Evolutionary conservation across 2,888 invertebrate species (phyloP), one percentile per base, ranked within the genome.

Genomic region (Notocelia uddmanniana): DNA sequence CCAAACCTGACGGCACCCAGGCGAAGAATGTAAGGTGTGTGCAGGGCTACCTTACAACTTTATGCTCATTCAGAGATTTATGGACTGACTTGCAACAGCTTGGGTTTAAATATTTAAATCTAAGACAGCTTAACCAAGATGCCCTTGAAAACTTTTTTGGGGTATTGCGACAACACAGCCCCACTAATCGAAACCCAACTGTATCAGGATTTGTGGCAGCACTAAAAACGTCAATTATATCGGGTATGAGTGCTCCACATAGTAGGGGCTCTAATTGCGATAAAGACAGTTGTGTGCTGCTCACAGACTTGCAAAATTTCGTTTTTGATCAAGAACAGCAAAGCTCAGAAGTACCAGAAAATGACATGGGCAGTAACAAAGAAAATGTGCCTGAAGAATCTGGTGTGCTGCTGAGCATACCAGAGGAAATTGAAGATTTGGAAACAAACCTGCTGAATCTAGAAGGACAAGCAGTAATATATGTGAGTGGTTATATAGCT

Each of bases 191-290:
- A 58, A 58, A 58, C 34, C 34, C 57, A 1, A 58, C 57, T 3
- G 34, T 58, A 9, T 34, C 34, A 9, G 10, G 3, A 9, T 58
- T 34, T 15, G 31, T 57, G 18, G 57, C 57, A 2, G 31, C 57
- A 0, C 3, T 57, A 3, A 57, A 57, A 3, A 31, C 31, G 0
- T 2, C 31, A n/a, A 34, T 57, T 6, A 11, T 57, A 9, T 31
- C 57, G n/a, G 55, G 50, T 9, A 50, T 21, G 50, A 50, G n/a
- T 50, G 55, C 55, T 31, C 55, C 31, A 10, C 55, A 55, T 19
- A 50, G 50, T 13, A 23, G 31, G 9, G 57, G 31, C 2, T 57
- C 31, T 9, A 57, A 57, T 10, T 57, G 57, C 8, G 57, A 57
- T 10, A 1, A 57, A 31, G 57, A 57, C 10, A 31, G 2, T 10